Evolutionary conservation across 2,113 vertebrate genomes (phyloP).

Genomic region (Aix galericulata): DNA sequence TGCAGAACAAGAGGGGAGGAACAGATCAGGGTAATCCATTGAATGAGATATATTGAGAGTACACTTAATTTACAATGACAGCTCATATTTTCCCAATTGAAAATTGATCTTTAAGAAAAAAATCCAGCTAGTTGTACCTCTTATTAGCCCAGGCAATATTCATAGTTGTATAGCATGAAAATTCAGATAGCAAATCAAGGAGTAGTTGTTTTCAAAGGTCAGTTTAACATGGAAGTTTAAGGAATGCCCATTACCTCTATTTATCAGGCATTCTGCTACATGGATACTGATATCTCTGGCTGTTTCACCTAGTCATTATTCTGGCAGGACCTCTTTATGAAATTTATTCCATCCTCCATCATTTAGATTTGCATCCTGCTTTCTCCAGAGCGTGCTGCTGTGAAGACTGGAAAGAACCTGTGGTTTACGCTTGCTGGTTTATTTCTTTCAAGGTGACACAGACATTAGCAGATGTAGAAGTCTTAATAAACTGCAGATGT

Average conservation of each 20-base stretch:
- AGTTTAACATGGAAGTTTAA: background rate
- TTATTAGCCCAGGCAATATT: background rate
- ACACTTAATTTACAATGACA: background rate
- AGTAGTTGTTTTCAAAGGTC: background rate
- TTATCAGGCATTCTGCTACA: background rate
- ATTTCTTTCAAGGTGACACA: background rate
- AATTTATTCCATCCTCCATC: background rate
- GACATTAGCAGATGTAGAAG: background rate
- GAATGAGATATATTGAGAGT: background rate
- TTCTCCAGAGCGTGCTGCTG: background rate
- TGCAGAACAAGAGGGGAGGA: background rate
- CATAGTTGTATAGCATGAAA: background rate
- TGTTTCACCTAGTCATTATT: background rate
- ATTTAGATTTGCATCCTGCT: background rate
- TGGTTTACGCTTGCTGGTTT: background rate
- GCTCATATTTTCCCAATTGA: background rate
- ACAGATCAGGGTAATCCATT: background rate
- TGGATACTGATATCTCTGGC: background rate
- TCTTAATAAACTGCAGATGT: background rate
- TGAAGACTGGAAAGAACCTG: background rate
- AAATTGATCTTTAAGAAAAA: background rate
- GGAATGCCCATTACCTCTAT: background rate
- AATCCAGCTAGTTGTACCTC: background rate
- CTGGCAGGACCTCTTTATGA: background rate
- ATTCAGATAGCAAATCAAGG: background rate